Percentiles rank a stretch among this genome's conserved stretches.
Conservation (phyloP, 1,140 invertebrate species). For the Drosophila seguyi region DNA sequence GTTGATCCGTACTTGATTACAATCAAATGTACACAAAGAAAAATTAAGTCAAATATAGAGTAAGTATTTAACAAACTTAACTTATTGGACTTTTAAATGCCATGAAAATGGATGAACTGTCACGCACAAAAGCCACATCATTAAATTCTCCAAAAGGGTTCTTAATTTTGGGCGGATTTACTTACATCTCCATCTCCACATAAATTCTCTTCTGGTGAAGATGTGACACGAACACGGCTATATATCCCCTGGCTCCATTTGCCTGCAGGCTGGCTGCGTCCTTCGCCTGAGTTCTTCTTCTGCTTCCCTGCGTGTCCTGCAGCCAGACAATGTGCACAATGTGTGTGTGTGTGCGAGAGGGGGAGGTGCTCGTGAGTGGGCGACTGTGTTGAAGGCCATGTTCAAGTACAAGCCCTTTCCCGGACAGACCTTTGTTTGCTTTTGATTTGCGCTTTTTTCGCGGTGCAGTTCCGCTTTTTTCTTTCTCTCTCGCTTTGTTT, state of each 20-base stretch:
- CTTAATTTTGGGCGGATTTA: conserved; percentile 10
- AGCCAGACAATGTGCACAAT: conserved; percentile 55
- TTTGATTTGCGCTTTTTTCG: conserved; percentile 74
- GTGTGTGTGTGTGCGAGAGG: conserved; percentile 4
- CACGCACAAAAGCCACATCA: neutral
- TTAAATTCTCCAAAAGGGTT: neutral
- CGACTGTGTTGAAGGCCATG: conserved; percentile 69
- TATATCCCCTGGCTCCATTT: conserved; percentile 30
- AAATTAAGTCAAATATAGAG: neutral
- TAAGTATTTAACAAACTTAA: neutral
- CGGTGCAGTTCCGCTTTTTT: conserved; percentile 16
- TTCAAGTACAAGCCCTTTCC: conserved; percentile 48
- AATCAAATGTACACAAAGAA: conserved; percentile 3
- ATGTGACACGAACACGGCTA: neutral
- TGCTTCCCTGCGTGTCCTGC: conserved; percentile 41
- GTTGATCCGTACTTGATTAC: conserved; percentile 25
- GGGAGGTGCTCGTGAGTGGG: conserved; percentile 11
- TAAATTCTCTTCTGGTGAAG: conserved; percentile 4
- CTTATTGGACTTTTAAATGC: neutral
- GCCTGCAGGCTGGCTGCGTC: conserved; percentile 30
- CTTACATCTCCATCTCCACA: neutral
- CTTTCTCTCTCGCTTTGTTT: conserved; percentile 34
- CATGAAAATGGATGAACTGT: neutral
- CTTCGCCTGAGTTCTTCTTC: conserved; percentile 32
- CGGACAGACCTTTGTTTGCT: conserved; percentile 53